A percentile compares a stretch with the other conserved stretches of the same genome.
phyloP scores from a whole-genome alignment of 1,140 invertebrate species.

The Eueides isabella region DNA sequence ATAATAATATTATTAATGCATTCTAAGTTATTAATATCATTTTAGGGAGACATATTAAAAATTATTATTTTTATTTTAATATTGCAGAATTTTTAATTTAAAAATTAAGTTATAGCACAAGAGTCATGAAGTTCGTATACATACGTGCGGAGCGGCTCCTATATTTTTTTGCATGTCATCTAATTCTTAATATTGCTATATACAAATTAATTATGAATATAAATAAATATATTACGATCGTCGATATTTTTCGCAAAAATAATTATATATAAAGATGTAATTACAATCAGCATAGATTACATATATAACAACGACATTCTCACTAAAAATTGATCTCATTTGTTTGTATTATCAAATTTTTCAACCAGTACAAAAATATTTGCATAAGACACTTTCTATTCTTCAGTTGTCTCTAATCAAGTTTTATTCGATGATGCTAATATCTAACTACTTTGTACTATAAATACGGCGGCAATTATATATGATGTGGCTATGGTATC shows the following conservation, averaged over 20 bases:
- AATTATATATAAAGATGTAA: not conserved
- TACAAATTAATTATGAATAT: too few species aligned
- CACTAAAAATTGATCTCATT: not conserved
- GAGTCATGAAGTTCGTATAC: too few species aligned
- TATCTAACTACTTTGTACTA: not conserved
- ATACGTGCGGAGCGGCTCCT: not conserved
- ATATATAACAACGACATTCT: not conserved
- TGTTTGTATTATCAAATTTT: not conserved
- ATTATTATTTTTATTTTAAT: too few species aligned
- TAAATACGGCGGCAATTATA: not conserved
- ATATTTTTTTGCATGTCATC: not conserved
- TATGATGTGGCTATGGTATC: not conserved
- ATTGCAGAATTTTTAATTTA: too few species aligned
- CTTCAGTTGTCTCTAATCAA: not conserved
- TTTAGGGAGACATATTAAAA: too few species aligned
- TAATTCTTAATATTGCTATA: too few species aligned
- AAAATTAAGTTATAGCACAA: too few species aligned
- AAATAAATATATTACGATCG: too few species aligned
- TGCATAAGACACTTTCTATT: not conserved
- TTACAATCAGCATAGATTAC: not conserved
- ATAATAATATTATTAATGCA: too few species aligned
- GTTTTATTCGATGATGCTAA: conserved; percentile 11
- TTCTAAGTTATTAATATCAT: too few species aligned
- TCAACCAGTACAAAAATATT: not conserved
- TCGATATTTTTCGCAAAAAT: not conserved